Evolutionary conservation across 2,888 invertebrate genomes (phyloP).

Genomic region (Eupithecia abbreviata): DNA sequence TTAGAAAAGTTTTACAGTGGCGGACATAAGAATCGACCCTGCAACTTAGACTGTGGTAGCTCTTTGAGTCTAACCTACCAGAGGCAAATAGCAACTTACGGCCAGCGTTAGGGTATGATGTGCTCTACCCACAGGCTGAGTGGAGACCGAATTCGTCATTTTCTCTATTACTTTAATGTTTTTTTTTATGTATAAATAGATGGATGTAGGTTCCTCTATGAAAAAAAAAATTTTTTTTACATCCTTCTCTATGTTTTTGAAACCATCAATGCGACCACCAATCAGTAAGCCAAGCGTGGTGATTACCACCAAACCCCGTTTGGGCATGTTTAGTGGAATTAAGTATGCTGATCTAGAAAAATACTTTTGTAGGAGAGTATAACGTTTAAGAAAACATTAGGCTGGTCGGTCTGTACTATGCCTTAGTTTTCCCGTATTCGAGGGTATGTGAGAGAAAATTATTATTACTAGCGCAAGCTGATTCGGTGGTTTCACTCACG

Average conservation of each 20-base stretch:
- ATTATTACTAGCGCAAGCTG: conserved; percentile 9
- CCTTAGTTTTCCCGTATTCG: background rate
- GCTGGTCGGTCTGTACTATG: background rate
- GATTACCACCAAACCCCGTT: background rate
- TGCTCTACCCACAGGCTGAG: no score
- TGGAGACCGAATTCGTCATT: no score
- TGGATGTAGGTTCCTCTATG: no score
- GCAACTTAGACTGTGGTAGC: background rate
- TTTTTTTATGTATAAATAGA: no score
- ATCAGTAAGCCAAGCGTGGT: background rate
- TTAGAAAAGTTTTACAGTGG: background rate
- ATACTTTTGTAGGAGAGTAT: background rate
- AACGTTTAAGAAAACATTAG: background rate
- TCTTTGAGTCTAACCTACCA: background rate
- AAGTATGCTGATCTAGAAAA: background rate
- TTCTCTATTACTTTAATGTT: no score
- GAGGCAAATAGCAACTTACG: background rate
- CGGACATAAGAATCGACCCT: background rate
- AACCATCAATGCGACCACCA: background rate
- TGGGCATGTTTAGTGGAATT: background rate
- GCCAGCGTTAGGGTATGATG: no score
- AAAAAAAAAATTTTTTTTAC: no score
- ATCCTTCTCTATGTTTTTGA: background rate
- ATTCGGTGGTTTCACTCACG: background rate
- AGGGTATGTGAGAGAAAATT: background rate